Evolutionary conservation across 2,113 vertebrate genomes (phyloP), one percentile per base, ranked within the genome.

Genomic region (Apeltes quadracus): DNA sequence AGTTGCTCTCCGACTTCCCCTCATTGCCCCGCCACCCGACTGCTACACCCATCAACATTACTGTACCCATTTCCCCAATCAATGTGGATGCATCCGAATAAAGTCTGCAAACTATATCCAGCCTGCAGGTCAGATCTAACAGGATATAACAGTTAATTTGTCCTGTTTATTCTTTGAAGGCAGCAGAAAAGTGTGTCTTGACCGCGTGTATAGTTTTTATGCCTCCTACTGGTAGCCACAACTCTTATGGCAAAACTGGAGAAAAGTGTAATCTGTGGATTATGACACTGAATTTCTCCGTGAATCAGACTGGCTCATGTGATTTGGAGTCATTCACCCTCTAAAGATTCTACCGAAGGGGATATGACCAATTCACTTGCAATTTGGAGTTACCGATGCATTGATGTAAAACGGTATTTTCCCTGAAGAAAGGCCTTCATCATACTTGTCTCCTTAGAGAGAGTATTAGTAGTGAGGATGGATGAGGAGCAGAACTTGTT

Each of bases 381-480:
- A 91, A 90, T 93, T 92, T 90, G 72, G 65, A 90, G 80, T 79
- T 78, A 85, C 69, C 88, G 90, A 90, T 88, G 90, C 90, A 85
- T 86, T 87, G 84, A 89, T 87, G 82, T 88, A 87, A 91, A 90
- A 80, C 84, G 78, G 68, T 69, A 84, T 80, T 86, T 85, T 77
- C 82, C 88, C 84, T 22, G 53, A 75, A 84, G 80, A 86, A 57
- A 70, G 67, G 77, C 71, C 85, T 84, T 85, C 87, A 78, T 86
- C 78, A 72, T 79, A 83, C 76, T 61, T 9, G 67, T 81, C 79
- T 76, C 71, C 56, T 55, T 36, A 11, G 72, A 80, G 81, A 81
- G 61, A 67, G 58, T 63, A 78, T 83, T 85, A 90, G 79, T 82
- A 78, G 87, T 76, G 74, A 69, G 72, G 38, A 78, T 70, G 68